Evolutionary conservation across 2,888 invertebrate species (phyloP).

Genomic region (Brachyptera putata): DNA sequence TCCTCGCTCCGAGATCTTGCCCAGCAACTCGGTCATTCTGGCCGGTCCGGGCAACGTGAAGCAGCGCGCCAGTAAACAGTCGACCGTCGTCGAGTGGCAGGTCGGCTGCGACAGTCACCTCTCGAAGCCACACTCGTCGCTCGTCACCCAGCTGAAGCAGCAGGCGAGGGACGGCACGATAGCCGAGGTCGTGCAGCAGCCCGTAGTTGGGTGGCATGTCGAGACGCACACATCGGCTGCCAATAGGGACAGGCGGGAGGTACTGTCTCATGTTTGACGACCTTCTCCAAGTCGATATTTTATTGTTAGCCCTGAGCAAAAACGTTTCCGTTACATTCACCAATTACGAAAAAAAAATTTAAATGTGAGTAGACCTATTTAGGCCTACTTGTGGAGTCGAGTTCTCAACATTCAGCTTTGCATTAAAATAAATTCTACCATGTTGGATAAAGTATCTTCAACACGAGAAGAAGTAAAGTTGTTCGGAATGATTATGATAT

Average conservation of each 20-base stretch:
- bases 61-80: conserved; percentile 46
- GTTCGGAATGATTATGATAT: too few species aligned
- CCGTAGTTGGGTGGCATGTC: conserved; percentile 69
- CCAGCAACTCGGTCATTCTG: conserved; percentile 46
- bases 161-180: conserved; percentile 69
- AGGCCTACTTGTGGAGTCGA: too few species aligned
- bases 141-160: conserved; percentile 64
- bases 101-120: conserved; percentile 73
- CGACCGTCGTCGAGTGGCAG: conserved; percentile 50
- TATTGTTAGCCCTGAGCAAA: too few species aligned
- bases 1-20: conserved; percentile 44
- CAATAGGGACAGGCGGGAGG: conserved; percentile 43
- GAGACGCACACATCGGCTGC: conserved; percentile 46
- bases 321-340: too few species aligned
- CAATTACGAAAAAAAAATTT: too few species aligned
- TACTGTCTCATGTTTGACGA: too few species aligned
- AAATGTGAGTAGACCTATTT: too few species aligned
- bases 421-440: too few species aligned
- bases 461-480: too few species aligned
- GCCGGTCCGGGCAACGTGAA: conserved; percentile 52
- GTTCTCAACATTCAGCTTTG: too few species aligned
- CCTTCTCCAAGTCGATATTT: too few species aligned
- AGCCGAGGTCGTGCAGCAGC: conserved; percentile 61
- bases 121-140: conserved; percentile 60
- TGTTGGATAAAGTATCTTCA: too few species aligned